These are phyloP conservation scores for Helarctos malayanus DNA, from an alignment of 2,797 vertebrate species.

Conservation along the genomic window DNA sequence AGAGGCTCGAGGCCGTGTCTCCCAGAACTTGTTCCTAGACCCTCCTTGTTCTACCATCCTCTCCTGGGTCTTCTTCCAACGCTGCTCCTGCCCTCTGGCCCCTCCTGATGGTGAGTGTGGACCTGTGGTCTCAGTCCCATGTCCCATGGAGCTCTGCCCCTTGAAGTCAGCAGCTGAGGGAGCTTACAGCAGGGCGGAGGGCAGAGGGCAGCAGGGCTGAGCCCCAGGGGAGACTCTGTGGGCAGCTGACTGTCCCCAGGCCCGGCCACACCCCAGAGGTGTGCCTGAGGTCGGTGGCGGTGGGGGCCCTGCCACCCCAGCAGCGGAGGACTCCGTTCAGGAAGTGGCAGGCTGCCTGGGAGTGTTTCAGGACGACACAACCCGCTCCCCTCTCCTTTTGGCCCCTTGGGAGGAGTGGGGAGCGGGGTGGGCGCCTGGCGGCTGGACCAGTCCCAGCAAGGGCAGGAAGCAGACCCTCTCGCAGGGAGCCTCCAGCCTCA, in stretches of 20 bases:
- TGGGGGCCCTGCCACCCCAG: fast-evolving
- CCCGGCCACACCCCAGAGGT: not conserved
- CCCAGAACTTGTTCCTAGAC: not conserved
- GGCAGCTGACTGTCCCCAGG: too few relatives aligned
- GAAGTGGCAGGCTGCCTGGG: not conserved
- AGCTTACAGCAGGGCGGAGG: not conserved
- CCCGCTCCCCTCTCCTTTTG: not conserved
- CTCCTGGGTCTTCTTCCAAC: not conserved
- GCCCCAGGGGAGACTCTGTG: too few relatives aligned
- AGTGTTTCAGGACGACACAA: not conserved
- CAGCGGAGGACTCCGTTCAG: not conserved
- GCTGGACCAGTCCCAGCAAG: fast-evolving
- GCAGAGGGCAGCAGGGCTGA: not conserved
- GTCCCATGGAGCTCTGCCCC: too few relatives aligned
- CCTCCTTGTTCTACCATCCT: not conserved
- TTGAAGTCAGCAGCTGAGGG: not conserved
- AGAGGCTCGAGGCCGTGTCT: not conserved
- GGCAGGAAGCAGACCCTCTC: not conserved
- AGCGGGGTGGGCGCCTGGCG: not conserved
- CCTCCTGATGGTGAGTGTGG: not conserved
- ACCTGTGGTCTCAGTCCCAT: not conserved
- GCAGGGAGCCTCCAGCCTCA: not conserved
- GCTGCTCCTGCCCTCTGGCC: not conserved
- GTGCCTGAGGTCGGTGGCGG: not conserved
- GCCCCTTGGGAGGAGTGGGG: not conserved